Percentiles rank a stretch among this genome's conserved stretches.
phyloP scores from a whole-genome alignment of 2,888 invertebrate species.

The Malthinus seriepunctatus region DNA sequence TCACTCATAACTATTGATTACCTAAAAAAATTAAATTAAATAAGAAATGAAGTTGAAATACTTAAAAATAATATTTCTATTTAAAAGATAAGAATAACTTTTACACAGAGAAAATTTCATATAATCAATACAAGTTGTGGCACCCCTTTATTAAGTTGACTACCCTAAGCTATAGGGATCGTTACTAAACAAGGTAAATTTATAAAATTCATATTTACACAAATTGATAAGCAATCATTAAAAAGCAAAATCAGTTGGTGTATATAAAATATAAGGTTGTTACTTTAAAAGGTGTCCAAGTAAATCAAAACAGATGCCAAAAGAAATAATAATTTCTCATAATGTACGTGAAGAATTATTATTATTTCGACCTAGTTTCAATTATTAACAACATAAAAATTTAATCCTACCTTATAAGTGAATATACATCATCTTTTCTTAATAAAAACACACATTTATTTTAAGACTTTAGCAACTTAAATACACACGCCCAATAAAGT shows the following conservation, averaged over 20 bases:
- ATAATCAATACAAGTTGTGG: constrained; percentile 14
- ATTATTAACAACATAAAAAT: constrained; percentile 9
- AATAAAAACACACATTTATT: constrained; percentile 49
- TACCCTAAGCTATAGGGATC: constrained; percentile 8
- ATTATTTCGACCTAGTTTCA: neutral
- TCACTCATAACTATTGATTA: constrained; percentile 48
- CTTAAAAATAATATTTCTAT: neutral
- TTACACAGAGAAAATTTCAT: constrained; percentile 6
- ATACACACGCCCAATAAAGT: constrained; percentile 52
- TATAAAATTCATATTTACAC: neutral
- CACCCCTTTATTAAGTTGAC: constrained; percentile 10
- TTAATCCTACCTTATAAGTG: constrained; percentile 41
- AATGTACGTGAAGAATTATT: constrained; percentile 11
- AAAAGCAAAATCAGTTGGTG: neutral
- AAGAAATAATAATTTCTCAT: constrained; percentile 35
- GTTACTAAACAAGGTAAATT: constrained; percentile 1
- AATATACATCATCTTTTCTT: constrained; percentile 47
- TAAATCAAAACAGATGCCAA: constrained; percentile 45
- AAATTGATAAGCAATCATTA: neutral
- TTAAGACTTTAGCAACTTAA: constrained; percentile 41
- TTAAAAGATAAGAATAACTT: neutral
- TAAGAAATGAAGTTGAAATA: constrained; percentile 7
- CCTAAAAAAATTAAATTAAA: constrained; percentile 33
- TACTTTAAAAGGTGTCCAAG: constrained; percentile 26
- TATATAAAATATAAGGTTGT: constrained; percentile 12